Evolutionary conservation across 37 sponge, comb jelly and placozoan species (phyloP).

Genomic region (Chondrosia reniformis): DNA sequence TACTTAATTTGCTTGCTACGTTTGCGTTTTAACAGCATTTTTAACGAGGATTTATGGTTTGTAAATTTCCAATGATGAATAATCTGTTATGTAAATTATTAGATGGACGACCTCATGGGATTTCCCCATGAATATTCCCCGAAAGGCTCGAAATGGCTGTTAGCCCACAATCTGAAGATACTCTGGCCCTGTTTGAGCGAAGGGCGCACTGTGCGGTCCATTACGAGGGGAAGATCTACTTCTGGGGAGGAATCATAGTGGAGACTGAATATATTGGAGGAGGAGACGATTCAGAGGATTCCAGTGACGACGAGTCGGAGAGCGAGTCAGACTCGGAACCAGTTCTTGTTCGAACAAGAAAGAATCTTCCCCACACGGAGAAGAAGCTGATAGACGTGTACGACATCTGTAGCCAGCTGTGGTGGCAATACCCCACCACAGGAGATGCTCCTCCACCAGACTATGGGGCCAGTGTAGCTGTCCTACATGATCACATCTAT

Average conservation of each 20-base stretch:
- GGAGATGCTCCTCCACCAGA: constrained; percentile 17
- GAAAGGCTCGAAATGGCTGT: too few relatives aligned
- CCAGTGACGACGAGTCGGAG: constrained; percentile 6
- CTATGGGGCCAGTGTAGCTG: constrained; percentile 11
- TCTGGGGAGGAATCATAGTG: constrained; percentile 15
- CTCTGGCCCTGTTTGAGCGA: background rate
- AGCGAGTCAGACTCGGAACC: background rate
- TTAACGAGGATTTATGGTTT: too few relatives aligned
- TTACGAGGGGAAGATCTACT: background rate
- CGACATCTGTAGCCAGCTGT: constrained; percentile 11
- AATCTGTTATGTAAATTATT: too few relatives aligned
- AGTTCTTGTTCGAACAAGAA: background rate
- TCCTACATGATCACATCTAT: background rate
- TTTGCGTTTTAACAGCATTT: too few relatives aligned
- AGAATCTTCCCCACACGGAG: constrained; percentile 3
- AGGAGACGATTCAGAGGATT: background rate
- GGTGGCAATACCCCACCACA: constrained; percentile 5
- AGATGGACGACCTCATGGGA: too few relatives aligned
- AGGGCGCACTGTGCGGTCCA: constrained; percentile 2
- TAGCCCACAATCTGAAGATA: background rate
- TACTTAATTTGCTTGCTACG: too few relatives aligned
- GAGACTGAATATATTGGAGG: background rate
- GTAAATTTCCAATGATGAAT: too few relatives aligned
- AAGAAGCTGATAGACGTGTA: constrained; percentile 20
- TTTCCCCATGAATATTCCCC: too few relatives aligned